These are phyloP conservation scores for Diarsia mendica DNA, from an alignment of 2,888 invertebrate species.

Conservation along the genomic window DNA sequence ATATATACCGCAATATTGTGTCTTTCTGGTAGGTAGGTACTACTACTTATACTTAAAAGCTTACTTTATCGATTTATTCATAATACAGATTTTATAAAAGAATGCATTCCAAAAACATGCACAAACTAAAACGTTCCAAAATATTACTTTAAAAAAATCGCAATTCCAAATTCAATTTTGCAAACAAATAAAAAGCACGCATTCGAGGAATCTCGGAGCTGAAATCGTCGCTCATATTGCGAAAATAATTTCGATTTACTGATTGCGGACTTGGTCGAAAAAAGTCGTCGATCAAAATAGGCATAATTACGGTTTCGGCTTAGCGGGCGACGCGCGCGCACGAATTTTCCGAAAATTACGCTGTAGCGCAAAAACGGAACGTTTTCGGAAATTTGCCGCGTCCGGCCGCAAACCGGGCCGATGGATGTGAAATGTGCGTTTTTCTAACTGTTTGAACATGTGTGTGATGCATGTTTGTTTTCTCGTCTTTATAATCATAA, in stretches of 20 bases:
- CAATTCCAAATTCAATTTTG: slow-evolving; percentile 24
- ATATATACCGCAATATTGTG: not conserved
- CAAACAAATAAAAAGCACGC: slow-evolving; percentile 20
- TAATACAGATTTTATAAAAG: not conserved
- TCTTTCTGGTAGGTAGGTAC: not conserved
- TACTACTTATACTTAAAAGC: too few relatives aligned
- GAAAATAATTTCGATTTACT: slow-evolving; percentile 67
- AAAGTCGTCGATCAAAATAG: slow-evolving; percentile 85
- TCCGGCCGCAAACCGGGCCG: slow-evolving; percentile 57
- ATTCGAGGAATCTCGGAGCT: slow-evolving; percentile 43
- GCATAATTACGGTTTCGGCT: slow-evolving; percentile 84
- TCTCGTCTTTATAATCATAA: not conserved
- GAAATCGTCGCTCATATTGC: slow-evolving; percentile 54
- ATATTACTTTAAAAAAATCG: not conserved
- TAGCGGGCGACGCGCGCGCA: slow-evolving; percentile 70
- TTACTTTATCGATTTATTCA: not conserved
- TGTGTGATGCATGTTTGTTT: slow-evolving; percentile 35
- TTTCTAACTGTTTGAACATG: slow-evolving; percentile 55
- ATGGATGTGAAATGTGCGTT: slow-evolving; percentile 56
- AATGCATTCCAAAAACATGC: not conserved
- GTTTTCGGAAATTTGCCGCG: slow-evolving; percentile 80
- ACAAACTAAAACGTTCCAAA: not conserved
- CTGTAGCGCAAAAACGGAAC: slow-evolving; percentile 74
- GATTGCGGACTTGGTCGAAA: slow-evolving; percentile 71
- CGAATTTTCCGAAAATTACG: slow-evolving; percentile 86